Percentiles rank a stretch among this genome's conserved stretches.
Conservation (phyloP, 2,113 vertebrate genomes). For the Phoenicopterus ruber region DNA sequence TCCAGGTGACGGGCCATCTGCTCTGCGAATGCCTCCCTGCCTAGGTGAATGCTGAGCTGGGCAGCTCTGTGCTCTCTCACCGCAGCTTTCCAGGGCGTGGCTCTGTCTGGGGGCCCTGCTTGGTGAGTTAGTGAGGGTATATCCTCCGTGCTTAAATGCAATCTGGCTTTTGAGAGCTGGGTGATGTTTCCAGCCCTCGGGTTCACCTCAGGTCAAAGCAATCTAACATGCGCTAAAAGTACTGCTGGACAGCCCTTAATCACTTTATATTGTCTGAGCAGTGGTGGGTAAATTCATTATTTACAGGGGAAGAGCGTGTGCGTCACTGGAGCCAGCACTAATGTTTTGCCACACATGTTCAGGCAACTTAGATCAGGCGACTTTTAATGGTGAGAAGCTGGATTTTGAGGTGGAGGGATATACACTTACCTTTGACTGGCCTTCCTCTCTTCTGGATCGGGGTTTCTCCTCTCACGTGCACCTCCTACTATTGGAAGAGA, state of each 20-base stretch:
- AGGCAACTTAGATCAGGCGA: neutral
- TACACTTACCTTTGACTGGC: neutral
- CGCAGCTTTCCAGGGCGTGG: neutral
- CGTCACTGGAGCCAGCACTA: neutral
- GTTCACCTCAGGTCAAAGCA: constrained; percentile 61
- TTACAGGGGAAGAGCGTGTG: neutral
- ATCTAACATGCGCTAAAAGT: neutral
- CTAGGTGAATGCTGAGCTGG: neutral
- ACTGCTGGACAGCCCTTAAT: constrained; percentile 15
- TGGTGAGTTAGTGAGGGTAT: neutral
- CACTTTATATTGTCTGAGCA: neutral
- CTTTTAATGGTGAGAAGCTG: neutral
- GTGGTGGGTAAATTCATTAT: constrained; percentile 11
- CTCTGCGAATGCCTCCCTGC: neutral
- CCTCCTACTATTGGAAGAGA: neutral
- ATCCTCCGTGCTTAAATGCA: neutral
- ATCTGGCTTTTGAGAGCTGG: constrained; percentile 14
- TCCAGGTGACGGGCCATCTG: neutral
- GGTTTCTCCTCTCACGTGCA: neutral
- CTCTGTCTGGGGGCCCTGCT: neutral
- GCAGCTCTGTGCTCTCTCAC: neutral
- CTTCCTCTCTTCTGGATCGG: neutral
- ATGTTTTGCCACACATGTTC: neutral
- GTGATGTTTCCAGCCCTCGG: neutral
- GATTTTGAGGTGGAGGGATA: neutral